Evolutionary conservation across 2,888 invertebrate species (phyloP), one percentile per base, ranked within the genome.

Genomic region (Dryobota labecula): DNA sequence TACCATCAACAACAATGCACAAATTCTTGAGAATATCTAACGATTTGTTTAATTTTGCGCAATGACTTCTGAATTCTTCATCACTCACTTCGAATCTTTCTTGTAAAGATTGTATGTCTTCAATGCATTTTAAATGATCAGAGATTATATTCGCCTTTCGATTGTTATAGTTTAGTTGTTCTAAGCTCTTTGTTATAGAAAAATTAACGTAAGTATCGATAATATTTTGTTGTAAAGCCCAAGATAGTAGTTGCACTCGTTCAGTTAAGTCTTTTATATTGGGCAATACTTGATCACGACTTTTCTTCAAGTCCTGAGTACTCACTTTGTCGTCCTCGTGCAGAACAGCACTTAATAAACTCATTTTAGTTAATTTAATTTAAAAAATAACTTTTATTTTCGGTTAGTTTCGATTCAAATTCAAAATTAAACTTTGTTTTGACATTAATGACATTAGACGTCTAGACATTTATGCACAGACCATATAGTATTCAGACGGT

Each of bases 201-300:
- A 89, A 95, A 87, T 93, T 92, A 41, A 92, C 89, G 72, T 92
- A 92, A 3, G 91, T 91, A 81, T 96, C 95, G 9, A 92, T 89
- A 24, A 95, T 90, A 78, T 92, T 92, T 84, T 95, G 94, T 77
- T 95, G 94, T 73, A 96, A 87, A 69, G 92, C 92, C 91, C 93
- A 95, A 30, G 94, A 92, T 61, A 96, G 82, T 84, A 94, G 89
- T 87, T 95, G 93, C 27, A 94, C 85, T 76, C 92, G 89, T 85
- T 96, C 95, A 1, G 86, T 90, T 9, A 94, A 70, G 72, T 95
- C 94, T 89, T 91, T 92, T 71, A 95, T 49, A 69, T 86, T 88
- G 0, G 92, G 90, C 27, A 92, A 68, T 27, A 95, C 74, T 76
- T 90, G 90, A 82, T 94, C 91, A 36, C 90, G 91, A 72, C 88